Evolutionary conservation across 2,113 vertebrate genomes (phyloP), one percentile per base, ranked within the genome.

Genomic region (Sceloporus undulatus): DNA sequence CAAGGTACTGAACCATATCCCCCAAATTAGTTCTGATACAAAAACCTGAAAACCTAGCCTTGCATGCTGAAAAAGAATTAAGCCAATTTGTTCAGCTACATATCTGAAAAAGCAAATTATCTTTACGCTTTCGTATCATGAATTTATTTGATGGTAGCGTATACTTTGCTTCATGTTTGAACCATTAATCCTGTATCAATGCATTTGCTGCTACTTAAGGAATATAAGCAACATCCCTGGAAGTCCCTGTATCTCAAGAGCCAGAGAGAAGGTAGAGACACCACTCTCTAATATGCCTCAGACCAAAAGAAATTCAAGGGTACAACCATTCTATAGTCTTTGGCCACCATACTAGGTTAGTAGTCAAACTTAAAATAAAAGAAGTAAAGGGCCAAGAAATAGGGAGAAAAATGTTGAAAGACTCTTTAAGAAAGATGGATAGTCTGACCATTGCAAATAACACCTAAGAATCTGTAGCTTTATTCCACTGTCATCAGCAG

Each of bases 31-130:
- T 62, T 4, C 59, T 62, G 59, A 62, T 4, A 62, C 59, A 27
- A 23, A 82, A 91, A 40, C 25, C 88, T 40, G 89, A 81, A 91
- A 42, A 40, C 27, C 16, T 21, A 62, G 59, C 59, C 59, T 62
- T 62, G 59, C 11, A 62, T 2, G 16, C 13, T 42, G 34, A 82
- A 62, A 82, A 34, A 82, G 40, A 82, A 48, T 70, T 68, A 82
- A 82, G 68, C 38, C 48, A 29, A 8, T 4, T 16, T 48, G 19
- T 70, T 83, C 19, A 10, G 62, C 11, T 82, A 42, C 42, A 29
- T 21, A 9, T 66, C 42, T 29, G 40, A 59, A 79, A 79, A 59
- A 79, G 27, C 14, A 78, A 79, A 52, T 48, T 25, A 11, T 14
- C 23, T 79, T 29, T 52, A 68, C 42, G 10, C 5, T 42, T 13